Evolutionary conservation across 2,888 invertebrate genomes (phyloP), one percentile per base, ranked within the genome.

Genomic region (Cynaeus angustus): DNA sequence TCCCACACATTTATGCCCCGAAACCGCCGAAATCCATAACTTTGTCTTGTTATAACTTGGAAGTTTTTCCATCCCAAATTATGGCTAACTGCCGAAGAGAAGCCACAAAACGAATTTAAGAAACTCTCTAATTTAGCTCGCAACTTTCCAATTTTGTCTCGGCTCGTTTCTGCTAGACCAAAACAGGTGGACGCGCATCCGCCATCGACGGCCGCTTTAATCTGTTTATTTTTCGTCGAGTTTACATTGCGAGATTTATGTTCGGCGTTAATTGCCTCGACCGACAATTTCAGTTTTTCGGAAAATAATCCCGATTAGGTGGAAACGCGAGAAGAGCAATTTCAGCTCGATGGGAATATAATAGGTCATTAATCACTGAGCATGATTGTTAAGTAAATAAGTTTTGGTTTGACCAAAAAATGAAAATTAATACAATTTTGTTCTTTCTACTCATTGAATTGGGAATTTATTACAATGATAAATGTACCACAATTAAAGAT

Each of bases 371-470:
- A 59, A 59, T 59, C 59, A 59, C 59, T 8, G 21, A n/a, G 30
- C 30, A 59, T 45, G 30, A 59, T 28, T 59, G 48, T 61, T 48
- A 59, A 59, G 59, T 59, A 46, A 59, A n/a, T n/a, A n/a, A n/a
- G n/a, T n/a, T n/a, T n/a, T n/a, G n/a, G n/a, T n/a, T n/a, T n/a
- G n/a, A n/a, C n/a, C n/a, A n/a, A n/a, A n/a, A n/a, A n/a, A n/a
- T n/a, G n/a, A n/a, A n/a, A n/a, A n/a, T n/a, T n/a, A n/a, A n/a
- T n/a, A n/a, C n/a, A n/a, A n/a, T n/a, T n/a, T n/a, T 48, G n/a
- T n/a, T n/a, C n/a, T n/a, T n/a, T n/a, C n/a, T n/a, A n/a, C n/a
- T n/a, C n/a, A n/a, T n/a, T n/a, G n/a, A n/a, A n/a, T n/a, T n/a
- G n/a, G n/a, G n/a, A n/a, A n/a, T n/a, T n/a, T n/a, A n/a, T n/a